Evolutionary conservation across 2,888 invertebrate species (phyloP).

Genomic region (Anodontia alba): DNA sequence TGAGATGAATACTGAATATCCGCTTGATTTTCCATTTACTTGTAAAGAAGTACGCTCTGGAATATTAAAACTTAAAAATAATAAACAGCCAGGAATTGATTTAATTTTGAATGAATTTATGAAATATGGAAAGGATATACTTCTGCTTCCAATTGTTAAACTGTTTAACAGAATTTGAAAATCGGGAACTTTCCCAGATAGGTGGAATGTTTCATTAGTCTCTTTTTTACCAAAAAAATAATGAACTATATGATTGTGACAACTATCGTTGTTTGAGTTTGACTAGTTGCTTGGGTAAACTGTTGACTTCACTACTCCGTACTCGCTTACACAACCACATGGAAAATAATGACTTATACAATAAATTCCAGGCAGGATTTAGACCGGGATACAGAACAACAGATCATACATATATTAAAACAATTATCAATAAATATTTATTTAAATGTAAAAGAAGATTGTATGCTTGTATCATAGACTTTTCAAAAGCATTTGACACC

Average conservation of each 20-base stretch:
- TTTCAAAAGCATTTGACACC: neutral
- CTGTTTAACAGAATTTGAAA: neutral
- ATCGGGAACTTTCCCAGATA: neutral
- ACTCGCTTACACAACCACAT: neutral
- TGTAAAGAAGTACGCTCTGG: neutral
- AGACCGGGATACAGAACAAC: neutral
- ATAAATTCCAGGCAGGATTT: slow-evolving; percentile 6
- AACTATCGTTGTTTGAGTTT: slow-evolving; percentile 1
- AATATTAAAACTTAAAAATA: neutral
- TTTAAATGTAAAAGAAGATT: neutral
- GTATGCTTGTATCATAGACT: neutral
- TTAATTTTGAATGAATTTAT: neutral
- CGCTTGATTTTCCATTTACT: neutral
- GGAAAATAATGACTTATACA: neutral
- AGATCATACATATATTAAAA: neutral
- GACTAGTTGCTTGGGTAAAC: slow-evolving; percentile 1
- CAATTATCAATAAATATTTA: neutral
- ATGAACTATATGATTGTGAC: neutral
- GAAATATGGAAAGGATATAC: neutral
- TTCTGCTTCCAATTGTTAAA: neutral
- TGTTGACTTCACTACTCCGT: neutral
- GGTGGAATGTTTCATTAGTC: neutral
- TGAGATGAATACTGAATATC: neutral
- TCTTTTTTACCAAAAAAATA: slow-evolving; percentile 10
- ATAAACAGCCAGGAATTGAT: neutral